phyloP scores from a whole-genome alignment of 1,140 invertebrate genomes.

The Scaptomyza montana region DNA sequence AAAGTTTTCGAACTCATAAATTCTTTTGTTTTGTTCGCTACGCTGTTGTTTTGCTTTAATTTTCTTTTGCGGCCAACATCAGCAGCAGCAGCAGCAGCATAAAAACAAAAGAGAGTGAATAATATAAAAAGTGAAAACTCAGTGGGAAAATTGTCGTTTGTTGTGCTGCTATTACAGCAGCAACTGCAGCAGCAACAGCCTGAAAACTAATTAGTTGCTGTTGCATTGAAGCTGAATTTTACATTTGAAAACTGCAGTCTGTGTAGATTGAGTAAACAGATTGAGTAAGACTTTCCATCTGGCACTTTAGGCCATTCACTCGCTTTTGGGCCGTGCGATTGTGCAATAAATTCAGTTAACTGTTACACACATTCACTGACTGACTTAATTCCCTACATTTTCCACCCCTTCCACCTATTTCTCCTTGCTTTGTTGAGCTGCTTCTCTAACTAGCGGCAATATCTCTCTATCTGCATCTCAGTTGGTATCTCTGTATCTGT shows the following conservation, averaged over 20 bases:
- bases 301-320: slow-evolving; percentile 5
- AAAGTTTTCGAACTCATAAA: slow-evolving; percentile 72
- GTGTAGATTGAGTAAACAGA: slow-evolving; percentile 19
- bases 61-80: slow-evolving; percentile 45
- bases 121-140: slow-evolving; percentile 70
- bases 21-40: slow-evolving; percentile 65
- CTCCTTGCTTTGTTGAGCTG: slow-evolving; percentile 2
- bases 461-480: slow-evolving; percentile 11
- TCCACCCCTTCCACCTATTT: slow-evolving; percentile 22
- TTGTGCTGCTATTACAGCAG: slow-evolving; percentile 66
- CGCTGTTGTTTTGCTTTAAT: slow-evolving; percentile 59
- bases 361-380: slow-evolving; percentile 72
- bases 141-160: slow-evolving; percentile 79
- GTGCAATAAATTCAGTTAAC: slow-evolving; percentile 73
- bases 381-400: slow-evolving; percentile 81
- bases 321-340: slow-evolving; percentile 40
- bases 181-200: slow-evolving; percentile 44
- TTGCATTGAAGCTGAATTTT: slow-evolving; percentile 60
- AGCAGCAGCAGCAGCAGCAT: slow-evolving; percentile 9
- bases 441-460: slow-evolving; percentile 3
- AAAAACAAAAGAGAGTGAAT: slow-evolving; percentile 45
- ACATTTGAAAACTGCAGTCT: slow-evolving; percentile 35
- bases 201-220: slow-evolving; percentile 77
- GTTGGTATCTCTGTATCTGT: slow-evolving; percentile 2
- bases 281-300: slow-evolving; percentile 72